Conservation (phyloP, 2,113 vertebrate species). For the Entelurus aequoreus region DNA sequence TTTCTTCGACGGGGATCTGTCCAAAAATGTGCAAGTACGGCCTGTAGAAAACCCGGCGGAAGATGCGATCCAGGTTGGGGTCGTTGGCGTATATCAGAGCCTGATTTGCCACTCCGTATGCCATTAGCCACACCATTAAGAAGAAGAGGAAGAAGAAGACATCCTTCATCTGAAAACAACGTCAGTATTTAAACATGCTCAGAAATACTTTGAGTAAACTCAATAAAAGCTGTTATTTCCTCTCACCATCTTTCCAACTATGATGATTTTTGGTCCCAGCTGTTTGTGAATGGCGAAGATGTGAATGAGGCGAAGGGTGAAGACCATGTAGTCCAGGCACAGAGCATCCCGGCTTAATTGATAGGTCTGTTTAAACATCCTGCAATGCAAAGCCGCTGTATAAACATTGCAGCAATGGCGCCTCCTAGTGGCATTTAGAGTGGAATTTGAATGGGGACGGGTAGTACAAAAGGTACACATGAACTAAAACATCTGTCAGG, state of each 20-base stretch:
- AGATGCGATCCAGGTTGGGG: slow-evolving; percentile 64
- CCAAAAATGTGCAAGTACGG: slow-evolving; percentile 90
- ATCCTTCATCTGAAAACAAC: slow-evolving; percentile 79
- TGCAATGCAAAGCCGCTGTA: slow-evolving; percentile 34
- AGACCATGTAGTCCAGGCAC: slow-evolving; percentile 85
- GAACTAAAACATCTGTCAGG: no score
- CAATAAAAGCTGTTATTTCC: no score
- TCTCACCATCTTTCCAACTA: slow-evolving; percentile 87
- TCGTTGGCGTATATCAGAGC: slow-evolving; percentile 79
- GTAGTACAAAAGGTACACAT: no score
- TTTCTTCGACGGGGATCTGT: slow-evolving; percentile 82
- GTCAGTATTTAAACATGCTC: not conserved
- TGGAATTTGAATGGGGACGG: not conserved
- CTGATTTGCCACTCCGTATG: slow-evolving; percentile 87
- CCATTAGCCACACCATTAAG: slow-evolving; percentile 82
- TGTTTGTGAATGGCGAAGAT: slow-evolving; percentile 88
- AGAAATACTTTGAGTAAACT: not conserved
- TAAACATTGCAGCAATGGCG: not conserved
- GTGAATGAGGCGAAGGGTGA: slow-evolving; percentile 84
- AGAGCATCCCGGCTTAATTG: slow-evolving; percentile 74
- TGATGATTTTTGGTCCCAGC: slow-evolving; percentile 87
- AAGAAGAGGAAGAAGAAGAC: slow-evolving; percentile 92
- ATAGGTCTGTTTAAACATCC: slow-evolving; percentile 71
- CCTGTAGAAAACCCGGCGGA: slow-evolving; percentile 82
- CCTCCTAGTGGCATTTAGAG: slow-evolving; percentile 6